Evolutionary conservation across 2,888 invertebrate species (phyloP), one percentile per base, ranked within the genome.

Genomic region (Chydorus sphaericus): DNA sequence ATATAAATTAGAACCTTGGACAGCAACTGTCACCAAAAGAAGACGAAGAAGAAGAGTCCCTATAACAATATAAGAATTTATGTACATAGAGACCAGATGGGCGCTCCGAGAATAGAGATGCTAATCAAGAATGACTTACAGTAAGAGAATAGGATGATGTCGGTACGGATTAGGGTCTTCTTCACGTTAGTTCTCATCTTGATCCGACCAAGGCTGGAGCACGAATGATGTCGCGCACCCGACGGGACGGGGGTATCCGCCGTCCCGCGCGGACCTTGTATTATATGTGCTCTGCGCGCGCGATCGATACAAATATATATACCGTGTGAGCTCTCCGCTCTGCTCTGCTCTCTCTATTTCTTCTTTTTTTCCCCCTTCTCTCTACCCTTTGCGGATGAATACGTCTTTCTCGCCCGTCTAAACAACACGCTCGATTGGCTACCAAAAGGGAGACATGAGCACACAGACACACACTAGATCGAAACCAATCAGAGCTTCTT

Each of bases 241-340:
- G n/a, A n/a, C n/a, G n/a, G n/a, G n/a, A n/a, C 26, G 44, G 33
- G 33, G 44, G 28, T n/a, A n/a, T n/a, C n/a, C n/a, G n/a, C n/a
- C n/a, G n/a, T n/a, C n/a, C n/a, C n/a, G n/a, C n/a, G n/a, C n/a
- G n/a, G n/a, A n/a, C n/a, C n/a, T n/a, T n/a, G n/a, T n/a, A n/a
- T n/a, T n/a, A n/a, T n/a, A n/a, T n/a, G n/a, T 44, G 18, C 20
- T 44, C 11, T 8, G n/a, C 44, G 23, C 44, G 44, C 44, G 23
- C 44, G 44, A 44, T 44, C 44, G 44, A 44, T 44, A 44, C 26
- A 28, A n/a, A n/a, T n/a, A n/a, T n/a, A n/a, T n/a, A n/a, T n/a
- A n/a, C n/a, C n/a, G n/a, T n/a, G n/a, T n/a, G n/a, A n/a, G n/a
- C n/a, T n/a, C n/a, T n/a, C n/a, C n/a, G n/a, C n/a, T n/a, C n/a